These are phyloP conservation scores for Nephrotoma guestfalica DNA, from an alignment of 2,888 invertebrate species.

Conservation along the genomic window DNA sequence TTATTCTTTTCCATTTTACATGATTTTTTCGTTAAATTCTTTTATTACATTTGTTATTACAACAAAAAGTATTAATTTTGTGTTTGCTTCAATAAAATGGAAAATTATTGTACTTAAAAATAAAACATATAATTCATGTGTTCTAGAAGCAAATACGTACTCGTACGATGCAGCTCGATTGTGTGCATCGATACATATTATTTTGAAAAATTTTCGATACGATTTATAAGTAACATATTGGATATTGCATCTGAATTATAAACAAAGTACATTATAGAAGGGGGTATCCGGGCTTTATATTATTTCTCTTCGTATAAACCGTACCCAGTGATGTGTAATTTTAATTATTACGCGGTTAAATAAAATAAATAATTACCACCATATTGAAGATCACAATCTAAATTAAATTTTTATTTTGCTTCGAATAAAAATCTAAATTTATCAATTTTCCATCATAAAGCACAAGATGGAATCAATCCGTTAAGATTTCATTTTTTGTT, in stretches of 20 bases:
- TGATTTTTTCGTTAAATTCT: not conserved
- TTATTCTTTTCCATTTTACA: not conserved
- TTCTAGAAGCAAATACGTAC: too few relatives aligned
- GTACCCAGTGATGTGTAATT: too few relatives aligned
- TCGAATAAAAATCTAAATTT: not conserved
- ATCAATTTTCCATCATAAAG: not conserved
- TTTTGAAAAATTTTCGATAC: too few relatives aligned
- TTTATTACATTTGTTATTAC: not conserved
- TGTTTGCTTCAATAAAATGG: not conserved
- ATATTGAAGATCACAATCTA: not conserved
- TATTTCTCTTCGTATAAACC: too few relatives aligned
- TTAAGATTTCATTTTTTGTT: not conserved
- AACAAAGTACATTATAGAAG: too few relatives aligned
- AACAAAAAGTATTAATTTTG: not conserved
- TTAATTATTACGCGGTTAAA: too few relatives aligned
- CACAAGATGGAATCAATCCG: not conserved
- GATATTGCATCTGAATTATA: too few relatives aligned
- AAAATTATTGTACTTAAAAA: not conserved
- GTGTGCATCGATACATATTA: too few relatives aligned
- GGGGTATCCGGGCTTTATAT: too few relatives aligned
- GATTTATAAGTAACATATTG: too few relatives aligned
- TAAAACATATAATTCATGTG: not conserved
- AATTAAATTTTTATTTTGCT: not conserved
- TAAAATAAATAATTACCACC: not conserved
- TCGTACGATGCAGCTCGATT: too few relatives aligned